Evolutionary conservation across 2,888 invertebrate genomes (phyloP).

Genomic region (Platypus cylindrus): DNA sequence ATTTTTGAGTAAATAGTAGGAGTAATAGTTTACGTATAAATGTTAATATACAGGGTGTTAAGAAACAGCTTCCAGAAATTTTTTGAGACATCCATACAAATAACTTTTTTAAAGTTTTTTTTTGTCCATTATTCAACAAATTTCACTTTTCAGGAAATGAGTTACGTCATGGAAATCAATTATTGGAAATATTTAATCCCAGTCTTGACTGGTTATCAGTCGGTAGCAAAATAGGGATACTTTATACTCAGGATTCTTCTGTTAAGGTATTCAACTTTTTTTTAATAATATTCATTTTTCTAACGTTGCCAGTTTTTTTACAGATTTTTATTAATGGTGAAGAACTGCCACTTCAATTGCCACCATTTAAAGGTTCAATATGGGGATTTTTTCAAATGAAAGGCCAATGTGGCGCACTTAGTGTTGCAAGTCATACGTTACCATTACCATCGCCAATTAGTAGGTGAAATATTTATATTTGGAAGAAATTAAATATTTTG

Average conservation of each 20-base stretch:
- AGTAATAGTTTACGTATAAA: too few species aligned
- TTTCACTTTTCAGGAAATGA: conserved; percentile 44
- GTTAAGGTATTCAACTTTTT: conserved; percentile 41
- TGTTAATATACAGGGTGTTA: too few species aligned
- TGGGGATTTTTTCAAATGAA: conserved; percentile 74
- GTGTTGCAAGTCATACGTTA: conserved; percentile 54
- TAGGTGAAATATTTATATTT: conserved; percentile 10
- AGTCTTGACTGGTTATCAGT: conserved; percentile 70
- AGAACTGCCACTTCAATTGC: conserved; percentile 41
- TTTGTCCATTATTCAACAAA: background rate
- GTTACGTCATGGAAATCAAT: conserved; percentile 51
- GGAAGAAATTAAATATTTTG: background rate
- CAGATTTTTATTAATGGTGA: conserved; percentile 61
- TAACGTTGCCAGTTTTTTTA: conserved; percentile 1
- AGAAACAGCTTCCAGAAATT: too few species aligned
- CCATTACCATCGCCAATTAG: conserved; percentile 37
- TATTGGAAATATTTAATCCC: conserved; percentile 54
- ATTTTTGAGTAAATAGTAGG: too few species aligned
- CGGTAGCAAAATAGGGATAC: conserved; percentile 66
- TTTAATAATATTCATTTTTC: background rate
- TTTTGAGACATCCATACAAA: too few species aligned
- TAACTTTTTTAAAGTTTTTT: background rate
- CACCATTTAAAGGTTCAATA: conserved; percentile 41
- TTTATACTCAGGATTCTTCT: conserved; percentile 54
- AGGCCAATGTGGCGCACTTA: conserved; percentile 65